Conservation (phyloP, 64 coral and sea anemone genomes). For the Montipora efflorescens region DNA sequence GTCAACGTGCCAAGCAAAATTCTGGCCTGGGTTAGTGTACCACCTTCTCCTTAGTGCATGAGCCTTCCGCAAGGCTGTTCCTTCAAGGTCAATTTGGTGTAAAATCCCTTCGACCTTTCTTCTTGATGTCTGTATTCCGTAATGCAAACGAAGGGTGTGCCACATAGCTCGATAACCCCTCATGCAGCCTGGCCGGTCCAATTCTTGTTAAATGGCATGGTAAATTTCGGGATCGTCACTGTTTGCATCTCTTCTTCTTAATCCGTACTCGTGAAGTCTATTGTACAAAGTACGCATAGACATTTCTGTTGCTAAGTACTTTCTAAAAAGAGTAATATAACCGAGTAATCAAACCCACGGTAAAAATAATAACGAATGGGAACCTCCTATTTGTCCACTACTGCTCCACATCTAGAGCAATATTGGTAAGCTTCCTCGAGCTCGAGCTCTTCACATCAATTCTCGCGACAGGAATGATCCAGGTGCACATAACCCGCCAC, state of each 20-base stretch:
- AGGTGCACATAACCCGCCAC: too few species aligned
- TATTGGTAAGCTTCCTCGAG: slow-evolving; percentile 9
- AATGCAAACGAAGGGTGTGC: too few species aligned
- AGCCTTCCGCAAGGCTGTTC: too few species aligned
- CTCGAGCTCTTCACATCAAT: slow-evolving; percentile 26
- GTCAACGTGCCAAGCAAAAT: too few species aligned
- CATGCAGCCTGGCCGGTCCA: slow-evolving; percentile 37
- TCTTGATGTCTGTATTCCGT: too few species aligned
- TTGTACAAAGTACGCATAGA: slow-evolving; percentile 44
- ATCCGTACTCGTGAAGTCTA: slow-evolving; percentile 2
- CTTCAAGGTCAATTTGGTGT: too few species aligned
- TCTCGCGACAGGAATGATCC: neutral
- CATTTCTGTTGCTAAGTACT: slow-evolving; percentile 17
- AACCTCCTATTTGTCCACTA: slow-evolving; percentile 34
- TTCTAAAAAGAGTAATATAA: slow-evolving; percentile 28
- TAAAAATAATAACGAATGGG: slow-evolving; percentile 51
- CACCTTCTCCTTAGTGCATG: too few species aligned
- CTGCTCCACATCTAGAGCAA: neutral
- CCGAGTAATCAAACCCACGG: neutral
- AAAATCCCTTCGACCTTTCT: too few species aligned
- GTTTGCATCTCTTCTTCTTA: too few species aligned
- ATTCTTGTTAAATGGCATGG: slow-evolving; percentile 38
- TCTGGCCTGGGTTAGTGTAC: too few species aligned
- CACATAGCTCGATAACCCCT: neutral
- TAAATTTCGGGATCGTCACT: neutral